These are phyloP conservation scores for Illadopsis cleaveri DNA, from an alignment of 2,113 vertebrate genomes.

Conservation along the genomic window DNA sequence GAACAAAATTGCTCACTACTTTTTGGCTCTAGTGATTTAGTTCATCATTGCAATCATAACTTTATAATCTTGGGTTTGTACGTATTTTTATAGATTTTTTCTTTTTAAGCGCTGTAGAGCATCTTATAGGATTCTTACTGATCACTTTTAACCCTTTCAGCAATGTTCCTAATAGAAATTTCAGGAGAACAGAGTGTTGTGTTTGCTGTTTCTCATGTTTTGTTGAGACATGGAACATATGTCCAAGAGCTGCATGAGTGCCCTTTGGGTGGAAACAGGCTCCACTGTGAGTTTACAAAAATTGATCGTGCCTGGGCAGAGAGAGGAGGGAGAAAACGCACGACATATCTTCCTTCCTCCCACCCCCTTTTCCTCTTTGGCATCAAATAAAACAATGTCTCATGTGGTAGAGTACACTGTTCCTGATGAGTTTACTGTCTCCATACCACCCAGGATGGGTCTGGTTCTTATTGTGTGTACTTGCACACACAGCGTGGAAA, in stretches of 20 bases:
- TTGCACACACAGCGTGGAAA: background rate
- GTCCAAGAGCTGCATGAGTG: background rate
- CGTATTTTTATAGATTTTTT: background rate
- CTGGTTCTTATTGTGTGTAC: constrained; percentile 61
- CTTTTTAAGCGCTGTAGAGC: background rate
- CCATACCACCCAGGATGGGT: constrained; percentile 66
- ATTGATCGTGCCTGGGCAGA: constrained; percentile 12
- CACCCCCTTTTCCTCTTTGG: constrained; percentile 50
- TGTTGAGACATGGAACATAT: background rate
- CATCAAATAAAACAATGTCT: constrained; percentile 44
- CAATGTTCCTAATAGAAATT: background rate
- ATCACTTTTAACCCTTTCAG: background rate
- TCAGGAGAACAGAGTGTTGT: background rate
- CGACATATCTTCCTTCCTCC: background rate
- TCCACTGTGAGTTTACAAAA: background rate
- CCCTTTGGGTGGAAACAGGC: constrained; percentile 29
- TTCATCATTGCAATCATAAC: background rate
- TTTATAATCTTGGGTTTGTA: background rate
- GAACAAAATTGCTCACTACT: background rate
- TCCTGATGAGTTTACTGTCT: constrained; percentile 58
- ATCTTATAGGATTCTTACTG: background rate
- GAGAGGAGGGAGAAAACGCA: background rate
- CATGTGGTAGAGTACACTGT: background rate
- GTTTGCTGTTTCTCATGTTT: background rate
- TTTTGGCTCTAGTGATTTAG: background rate